phyloP scores from a whole-genome alignment of 2,113 vertebrate genomes.

The Todiramphus chloris region DNA sequence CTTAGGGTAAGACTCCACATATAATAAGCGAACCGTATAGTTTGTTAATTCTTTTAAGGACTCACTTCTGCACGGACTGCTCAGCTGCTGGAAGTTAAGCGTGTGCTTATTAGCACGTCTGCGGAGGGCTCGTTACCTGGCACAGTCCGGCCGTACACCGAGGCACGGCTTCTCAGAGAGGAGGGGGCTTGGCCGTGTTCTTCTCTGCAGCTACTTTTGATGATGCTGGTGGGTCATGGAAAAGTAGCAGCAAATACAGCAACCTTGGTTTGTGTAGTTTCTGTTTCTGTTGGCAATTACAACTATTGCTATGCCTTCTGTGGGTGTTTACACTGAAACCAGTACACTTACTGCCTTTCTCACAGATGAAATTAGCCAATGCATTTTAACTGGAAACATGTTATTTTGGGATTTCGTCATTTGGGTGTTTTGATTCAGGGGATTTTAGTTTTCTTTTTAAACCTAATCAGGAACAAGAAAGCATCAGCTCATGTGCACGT shows the following conservation, averaged over 20 bases:
- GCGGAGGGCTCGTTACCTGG: neutral
- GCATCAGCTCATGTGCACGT: neutral
- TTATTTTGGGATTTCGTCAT: neutral
- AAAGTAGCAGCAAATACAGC: conserved; percentile 7
- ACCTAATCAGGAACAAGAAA: neutral
- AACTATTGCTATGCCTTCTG: conserved; percentile 36
- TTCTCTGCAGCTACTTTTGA: neutral
- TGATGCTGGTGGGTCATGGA: neutral
- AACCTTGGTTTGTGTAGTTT: neutral
- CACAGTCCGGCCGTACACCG: accelerated
- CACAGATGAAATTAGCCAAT: conserved; percentile 30
- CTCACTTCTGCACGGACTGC: neutral
- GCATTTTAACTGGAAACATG: conserved; percentile 5
- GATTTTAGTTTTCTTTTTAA: neutral
- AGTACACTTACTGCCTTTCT: conserved; percentile 43
- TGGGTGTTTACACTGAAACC: conserved; percentile 51
- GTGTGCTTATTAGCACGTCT: neutral
- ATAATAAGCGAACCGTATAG: conserved; percentile 16
- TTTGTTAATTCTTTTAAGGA: conserved; percentile 38
- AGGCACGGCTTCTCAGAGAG: accelerated
- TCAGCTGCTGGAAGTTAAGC: neutral
- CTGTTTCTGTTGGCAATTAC: conserved; percentile 22
- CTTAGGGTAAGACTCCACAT: neutral
- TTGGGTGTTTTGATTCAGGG: neutral
- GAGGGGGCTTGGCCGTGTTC: neutral